Evolutionary conservation across 2,113 vertebrate species (phyloP), one percentile per base, ranked within the genome.

Genomic region (Phyllostomus hastatus): DNA sequence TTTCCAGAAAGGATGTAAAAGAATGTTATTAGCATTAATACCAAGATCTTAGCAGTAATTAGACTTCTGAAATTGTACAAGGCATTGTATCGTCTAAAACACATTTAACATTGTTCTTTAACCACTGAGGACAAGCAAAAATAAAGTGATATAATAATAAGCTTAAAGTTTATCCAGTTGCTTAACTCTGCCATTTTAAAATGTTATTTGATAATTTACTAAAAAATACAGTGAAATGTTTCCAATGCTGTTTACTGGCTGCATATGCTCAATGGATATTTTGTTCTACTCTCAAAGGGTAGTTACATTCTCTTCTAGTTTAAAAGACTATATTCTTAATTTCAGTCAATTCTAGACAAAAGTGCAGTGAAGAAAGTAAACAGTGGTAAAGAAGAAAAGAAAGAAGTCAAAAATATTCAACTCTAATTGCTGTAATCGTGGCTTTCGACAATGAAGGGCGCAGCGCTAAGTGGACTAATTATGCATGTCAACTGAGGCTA

Each of bases 241-340:
- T 94, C 41, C 15, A 48, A 41, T n/a, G 31, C 43, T 95, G 43
- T 50, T 75, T 57, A 88, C 0, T 88, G 59, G 17, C 14, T 43
- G 7, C 26, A 43, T 61, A 88, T 90, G 11, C 72, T 92, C 43
- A 93, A 31, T 19, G 50, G 20, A 31, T 33, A 81, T 48, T 90
- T 41, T 91, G 43, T 87, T 86, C 33, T 59, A n/a, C 72, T 89
- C 81, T 61, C 72, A 69, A 48, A 33, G 79, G 78, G 66, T 50
- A 81, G 70, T 90, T 92, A 33, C 15, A 91, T 75, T 88, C 95
- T 84, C 84, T 85, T 92, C 46, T 38, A 81, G 92, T 38, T 96
- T 94, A 87, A 88, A 95, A 41, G 22, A 89, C 43, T 87, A 85
- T 90, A 76, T 85, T 93, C n/a, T 95, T 85, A 76, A 85, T 95